Percentiles rank a stretch among this genome's conserved stretches.
phyloP scores from a whole-genome alignment of 2,113 vertebrate genomes.

The Phylloscopus whistleri region DNA sequence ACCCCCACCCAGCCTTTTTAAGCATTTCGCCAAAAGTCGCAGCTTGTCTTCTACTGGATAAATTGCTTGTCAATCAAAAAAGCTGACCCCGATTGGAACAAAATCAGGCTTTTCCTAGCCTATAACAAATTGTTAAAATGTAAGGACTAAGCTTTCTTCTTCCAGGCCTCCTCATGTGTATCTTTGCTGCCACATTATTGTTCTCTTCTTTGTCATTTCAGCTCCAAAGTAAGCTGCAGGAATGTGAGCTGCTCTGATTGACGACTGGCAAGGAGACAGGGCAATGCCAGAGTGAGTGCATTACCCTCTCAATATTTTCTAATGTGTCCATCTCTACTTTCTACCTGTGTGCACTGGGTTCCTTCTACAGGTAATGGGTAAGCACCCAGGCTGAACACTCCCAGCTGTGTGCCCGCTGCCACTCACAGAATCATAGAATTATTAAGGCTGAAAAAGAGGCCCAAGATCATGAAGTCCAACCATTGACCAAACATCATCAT shows the following conservation, averaged over 20 bases:
- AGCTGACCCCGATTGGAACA: no score
- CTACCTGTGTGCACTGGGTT: neutral
- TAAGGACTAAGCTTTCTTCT: neutral
- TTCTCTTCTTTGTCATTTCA: neutral
- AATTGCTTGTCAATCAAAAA: no score
- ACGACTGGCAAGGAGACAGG: neutral
- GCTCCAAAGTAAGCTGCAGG: neutral
- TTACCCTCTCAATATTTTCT: neutral
- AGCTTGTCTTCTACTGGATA: no score
- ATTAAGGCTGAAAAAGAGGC: neutral
- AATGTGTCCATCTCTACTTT: neutral
- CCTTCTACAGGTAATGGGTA: neutral
- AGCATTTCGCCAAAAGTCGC: no score
- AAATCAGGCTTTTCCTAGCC: no score
- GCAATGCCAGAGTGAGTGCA: neutral
- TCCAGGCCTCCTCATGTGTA: neutral
- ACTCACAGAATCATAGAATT: neutral
- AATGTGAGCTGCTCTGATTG: neutral
- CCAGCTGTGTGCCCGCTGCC: neutral
- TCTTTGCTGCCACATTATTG: neutral
- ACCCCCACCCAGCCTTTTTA: no score
- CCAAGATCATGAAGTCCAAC: neutral
- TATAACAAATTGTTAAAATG: neutral
- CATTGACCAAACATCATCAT: neutral
- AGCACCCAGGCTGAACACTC: neutral